phyloP scores from a whole-genome alignment of 2,888 invertebrate genomes.

The Scotopteryx bipunctaria region DNA sequence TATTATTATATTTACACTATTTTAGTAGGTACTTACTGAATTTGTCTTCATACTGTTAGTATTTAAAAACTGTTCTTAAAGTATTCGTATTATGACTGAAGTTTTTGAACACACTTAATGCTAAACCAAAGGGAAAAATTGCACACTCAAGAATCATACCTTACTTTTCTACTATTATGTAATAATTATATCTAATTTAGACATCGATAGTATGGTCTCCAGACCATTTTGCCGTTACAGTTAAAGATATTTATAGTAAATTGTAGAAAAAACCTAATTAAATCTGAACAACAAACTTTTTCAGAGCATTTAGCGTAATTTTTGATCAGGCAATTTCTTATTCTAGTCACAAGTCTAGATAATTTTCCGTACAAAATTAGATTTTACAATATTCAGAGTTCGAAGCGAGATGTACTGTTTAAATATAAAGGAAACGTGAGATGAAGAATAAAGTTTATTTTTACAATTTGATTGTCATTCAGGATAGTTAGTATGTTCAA shows the following conservation, averaged over 20 bases:
- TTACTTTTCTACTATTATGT: slow-evolving; percentile 9
- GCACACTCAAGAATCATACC: slow-evolving; percentile 14
- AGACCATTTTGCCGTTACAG: slow-evolving; percentile 8
- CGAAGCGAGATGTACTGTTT: slow-evolving; percentile 55
- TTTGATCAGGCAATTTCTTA: slow-evolving; percentile 42
- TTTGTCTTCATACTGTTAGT: not conserved
- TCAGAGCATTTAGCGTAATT: slow-evolving; percentile 39
- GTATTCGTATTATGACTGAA: not conserved
- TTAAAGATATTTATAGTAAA: not conserved
- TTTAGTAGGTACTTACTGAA: not conserved
- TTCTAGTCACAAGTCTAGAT: slow-evolving; percentile 53
- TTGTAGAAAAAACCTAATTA: not conserved
- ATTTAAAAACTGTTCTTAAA: not conserved
- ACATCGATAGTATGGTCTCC: slow-evolving; percentile 44
- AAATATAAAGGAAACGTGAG: slow-evolving; percentile 58
- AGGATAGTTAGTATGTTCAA: slow-evolving; percentile 48
- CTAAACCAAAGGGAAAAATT: slow-evolving; percentile 41
- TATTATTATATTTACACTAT: slow-evolving; percentile 5
- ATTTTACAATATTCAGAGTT: slow-evolving; percentile 52
- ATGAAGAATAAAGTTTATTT: slow-evolving; percentile 41
- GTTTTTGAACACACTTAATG: slow-evolving; percentile 9
- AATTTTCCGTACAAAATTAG: slow-evolving; percentile 54
- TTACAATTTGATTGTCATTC: slow-evolving; percentile 65
- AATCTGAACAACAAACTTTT: not conserved
- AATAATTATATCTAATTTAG: slow-evolving; percentile 55